Base-by-base conservation (phyloP, 1,140 invertebrate species). In the Zelostemma sp. region DNA sequence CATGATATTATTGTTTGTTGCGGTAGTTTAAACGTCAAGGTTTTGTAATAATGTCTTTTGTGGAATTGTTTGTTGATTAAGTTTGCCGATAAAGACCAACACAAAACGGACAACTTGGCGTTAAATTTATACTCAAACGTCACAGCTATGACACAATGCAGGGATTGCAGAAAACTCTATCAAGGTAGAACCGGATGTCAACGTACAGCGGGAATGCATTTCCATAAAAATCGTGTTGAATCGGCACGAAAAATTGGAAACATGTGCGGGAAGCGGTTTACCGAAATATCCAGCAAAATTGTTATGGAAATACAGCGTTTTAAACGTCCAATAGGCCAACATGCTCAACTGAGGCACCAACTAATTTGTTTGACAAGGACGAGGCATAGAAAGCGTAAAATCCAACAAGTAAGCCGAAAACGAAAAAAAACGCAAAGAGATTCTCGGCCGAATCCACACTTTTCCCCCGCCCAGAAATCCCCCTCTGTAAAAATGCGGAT, bases 341-440 rank as follows among this genome's bases (percentile, higher is more conserved):
- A 43, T 43, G 41, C 41, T 43, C 5, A 43, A 15, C 35, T 12
- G 35, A 40, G 35, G 35, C 14, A 40, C n/a, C 35, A 40, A 43
- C 41, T 43, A 43, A 43, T 17, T 43, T 11, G 5, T 43, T 16
- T 14, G 41, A 15, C 11, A 43, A 43, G 41, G 14, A 43, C 8
- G 14, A 38, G 12, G 35, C 41, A 43, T 12, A 21, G 16, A 21
- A 19, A 46, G 16, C 16, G 14, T 14, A 14, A 1, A 15, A 41
- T 8, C 21, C 33, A 35, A 35, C 33, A 35, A 46, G 9, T 19
- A 18, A 46, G 43, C 16, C 5, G 8, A 21, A 3, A 46, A 46
- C 15, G 9, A 19, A 46, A 43, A 46, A 19, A 21, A 4, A 46
- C 9, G 1, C 9, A 19, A 11, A 46, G 11, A 46, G 18, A 46